These are phyloP conservation scores for Cephus runcator DNA, from an alignment of 2,888 invertebrate species.

Conservation along the genomic window DNA sequence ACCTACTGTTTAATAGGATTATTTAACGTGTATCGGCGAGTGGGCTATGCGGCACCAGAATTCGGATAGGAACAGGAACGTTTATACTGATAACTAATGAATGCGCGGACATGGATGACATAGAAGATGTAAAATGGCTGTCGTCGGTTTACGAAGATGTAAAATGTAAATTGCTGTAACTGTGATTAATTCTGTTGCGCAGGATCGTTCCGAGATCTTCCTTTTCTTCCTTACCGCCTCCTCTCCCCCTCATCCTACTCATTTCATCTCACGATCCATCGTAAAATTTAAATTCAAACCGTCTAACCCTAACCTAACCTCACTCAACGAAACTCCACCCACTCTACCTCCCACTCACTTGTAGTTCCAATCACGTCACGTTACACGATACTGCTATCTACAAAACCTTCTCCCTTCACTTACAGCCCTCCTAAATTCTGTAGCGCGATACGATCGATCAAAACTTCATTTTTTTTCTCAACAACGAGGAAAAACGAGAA, in stretches of 20 bases:
- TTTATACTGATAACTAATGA: background rate
- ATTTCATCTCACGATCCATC: background rate
- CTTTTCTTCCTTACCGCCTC: background rate
- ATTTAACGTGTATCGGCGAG: constrained; percentile 27
- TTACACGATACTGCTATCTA: background rate
- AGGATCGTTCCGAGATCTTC: constrained; percentile 14
- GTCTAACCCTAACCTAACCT: background rate
- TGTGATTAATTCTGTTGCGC: constrained; percentile 51
- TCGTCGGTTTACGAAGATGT: constrained; percentile 29
- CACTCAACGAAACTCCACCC: background rate
- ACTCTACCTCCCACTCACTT: background rate
- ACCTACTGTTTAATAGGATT: constrained; percentile 43
- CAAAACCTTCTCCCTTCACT: background rate
- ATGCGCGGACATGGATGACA: constrained; percentile 4
- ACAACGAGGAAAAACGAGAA: background rate
- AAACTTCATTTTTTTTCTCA: background rate
- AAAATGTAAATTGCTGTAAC: constrained; percentile 53
- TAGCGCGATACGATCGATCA: constrained; percentile 8
- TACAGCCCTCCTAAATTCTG: background rate
- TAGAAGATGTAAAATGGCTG: constrained; percentile 10
- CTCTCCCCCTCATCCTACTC: background rate
- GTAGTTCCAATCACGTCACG: background rate
- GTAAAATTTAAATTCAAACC: background rate
- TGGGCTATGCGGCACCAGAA: background rate
- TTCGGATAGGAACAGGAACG: background rate